A percentile compares a stretch with the other conserved stretches of the same genome.
These are phyloP conservation scores for Panorpa germanica DNA, from an alignment of 2,888 invertebrate genomes.

Conservation along the genomic window DNA sequence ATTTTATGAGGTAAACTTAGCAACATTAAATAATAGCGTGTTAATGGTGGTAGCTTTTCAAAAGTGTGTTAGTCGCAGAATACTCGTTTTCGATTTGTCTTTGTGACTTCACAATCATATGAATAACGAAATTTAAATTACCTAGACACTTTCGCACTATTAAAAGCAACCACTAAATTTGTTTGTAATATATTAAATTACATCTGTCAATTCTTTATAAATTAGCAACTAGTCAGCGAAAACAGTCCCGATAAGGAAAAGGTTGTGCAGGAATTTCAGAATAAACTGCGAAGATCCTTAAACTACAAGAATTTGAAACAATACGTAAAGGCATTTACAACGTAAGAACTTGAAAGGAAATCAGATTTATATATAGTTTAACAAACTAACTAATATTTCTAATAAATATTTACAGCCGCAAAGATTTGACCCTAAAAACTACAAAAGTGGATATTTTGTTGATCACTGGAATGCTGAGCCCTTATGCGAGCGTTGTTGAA, in stretches of 20 bases:
- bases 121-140: no score
- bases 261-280: conserved; percentile 56
- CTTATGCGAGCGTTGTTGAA: conserved; percentile 63
- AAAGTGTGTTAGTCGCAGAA: no score
- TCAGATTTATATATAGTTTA: conserved; percentile 11
- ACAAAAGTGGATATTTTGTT: conserved; percentile 62
- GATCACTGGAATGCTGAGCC: conserved; percentile 60
- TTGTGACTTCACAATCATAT: no score
- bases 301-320: conserved; percentile 66
- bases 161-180: not conserved
- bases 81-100: no score
- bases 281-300: conserved; percentile 50
- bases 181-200: not conserved
- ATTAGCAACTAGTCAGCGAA: conserved; percentile 37
- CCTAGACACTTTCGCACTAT: no score
- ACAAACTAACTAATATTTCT: conserved; percentile 1
- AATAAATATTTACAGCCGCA: conserved; percentile 32
- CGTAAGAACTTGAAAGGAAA: conserved; percentile 31
- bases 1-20: no score
- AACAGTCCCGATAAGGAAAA: conserved; percentile 47
- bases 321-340: conserved; percentile 67
- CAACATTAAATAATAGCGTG: no score
- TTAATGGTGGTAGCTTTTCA: no score
- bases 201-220: conserved; percentile 4
- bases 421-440: conserved; percentile 47